These are phyloP conservation scores for Opisthocomus hoazin DNA, from an alignment of 2,113 vertebrate genomes.

Conservation along the genomic window DNA sequence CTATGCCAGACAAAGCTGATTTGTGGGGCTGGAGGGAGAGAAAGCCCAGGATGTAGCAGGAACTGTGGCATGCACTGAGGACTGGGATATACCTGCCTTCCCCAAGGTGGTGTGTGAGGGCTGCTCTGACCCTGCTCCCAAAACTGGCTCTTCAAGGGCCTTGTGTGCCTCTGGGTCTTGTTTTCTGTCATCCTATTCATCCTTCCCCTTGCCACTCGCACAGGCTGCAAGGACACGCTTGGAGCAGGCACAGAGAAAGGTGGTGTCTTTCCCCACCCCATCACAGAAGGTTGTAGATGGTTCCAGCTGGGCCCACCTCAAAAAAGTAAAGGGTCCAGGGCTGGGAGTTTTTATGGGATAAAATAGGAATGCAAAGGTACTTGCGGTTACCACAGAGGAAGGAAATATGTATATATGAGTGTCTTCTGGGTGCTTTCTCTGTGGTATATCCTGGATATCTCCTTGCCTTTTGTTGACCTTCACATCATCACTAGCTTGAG, in stretches of 20 bases:
- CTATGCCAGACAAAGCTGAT: not conserved
- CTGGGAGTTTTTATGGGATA: not conserved
- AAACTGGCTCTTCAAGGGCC: not conserved
- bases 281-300: not conserved
- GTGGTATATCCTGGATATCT: not conserved
- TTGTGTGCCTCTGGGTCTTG: not conserved
- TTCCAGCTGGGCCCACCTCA: not conserved
- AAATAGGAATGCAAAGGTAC: not conserved
- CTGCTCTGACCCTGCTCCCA: not conserved
- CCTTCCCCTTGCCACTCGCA: not conserved
- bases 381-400: not conserved
- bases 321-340: not conserved
- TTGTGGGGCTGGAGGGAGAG: not conserved
- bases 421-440: not conserved
- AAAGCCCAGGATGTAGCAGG: not conserved
- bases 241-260: not conserved
- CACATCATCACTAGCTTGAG: not conserved
- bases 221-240: not conserved
- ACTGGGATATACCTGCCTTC: not conserved
- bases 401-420: not conserved
- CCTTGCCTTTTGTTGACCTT: not conserved
- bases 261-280: not conserved
- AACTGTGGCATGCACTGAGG: not conserved
- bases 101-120: not conserved
- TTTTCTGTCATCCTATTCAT: not conserved